phyloP scores from a whole-genome alignment of 2,113 vertebrate genomes.

The Plectropomus leopardus region DNA sequence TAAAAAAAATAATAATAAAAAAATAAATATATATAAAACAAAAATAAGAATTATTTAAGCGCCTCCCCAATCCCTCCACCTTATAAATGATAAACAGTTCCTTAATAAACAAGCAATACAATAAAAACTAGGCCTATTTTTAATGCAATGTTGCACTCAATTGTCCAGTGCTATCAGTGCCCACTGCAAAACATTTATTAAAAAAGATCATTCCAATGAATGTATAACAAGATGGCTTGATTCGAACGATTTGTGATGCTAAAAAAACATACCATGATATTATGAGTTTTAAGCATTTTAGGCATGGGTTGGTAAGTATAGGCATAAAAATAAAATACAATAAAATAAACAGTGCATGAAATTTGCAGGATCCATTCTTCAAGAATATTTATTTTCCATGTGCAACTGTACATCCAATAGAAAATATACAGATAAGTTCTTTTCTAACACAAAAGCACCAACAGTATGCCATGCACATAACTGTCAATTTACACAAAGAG shows the following conservation, averaged over 20 bases:
- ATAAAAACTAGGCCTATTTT: background rate
- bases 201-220: background rate
- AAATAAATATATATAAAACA: too few species aligned
- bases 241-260: too few species aligned
- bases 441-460: slow-evolving; percentile 30
- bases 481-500: slow-evolving; percentile 10
- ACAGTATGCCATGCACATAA: slow-evolving; percentile 14
- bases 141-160: background rate
- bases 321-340: slow-evolving; percentile 8
- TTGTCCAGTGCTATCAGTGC: background rate
- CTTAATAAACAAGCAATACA: background rate
- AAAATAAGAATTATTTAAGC: too few species aligned
- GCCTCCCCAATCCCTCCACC: too few species aligned
- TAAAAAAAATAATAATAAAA: too few species aligned
- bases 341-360: too few species aligned
- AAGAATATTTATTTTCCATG: slow-evolving; percentile 48
- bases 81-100: too few species aligned
- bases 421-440: slow-evolving; percentile 37
- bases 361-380: slow-evolving; percentile 7
- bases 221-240: background rate
- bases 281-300: too few species aligned
- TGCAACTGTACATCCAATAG: slow-evolving; percentile 4
- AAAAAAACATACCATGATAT: too few species aligned
- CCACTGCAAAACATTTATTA: too few species aligned
- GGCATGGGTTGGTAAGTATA: background rate